These are phyloP conservation scores for Meda fulgida DNA, from an alignment of 2,797 vertebrate genomes.

Conservation along the genomic window DNA sequence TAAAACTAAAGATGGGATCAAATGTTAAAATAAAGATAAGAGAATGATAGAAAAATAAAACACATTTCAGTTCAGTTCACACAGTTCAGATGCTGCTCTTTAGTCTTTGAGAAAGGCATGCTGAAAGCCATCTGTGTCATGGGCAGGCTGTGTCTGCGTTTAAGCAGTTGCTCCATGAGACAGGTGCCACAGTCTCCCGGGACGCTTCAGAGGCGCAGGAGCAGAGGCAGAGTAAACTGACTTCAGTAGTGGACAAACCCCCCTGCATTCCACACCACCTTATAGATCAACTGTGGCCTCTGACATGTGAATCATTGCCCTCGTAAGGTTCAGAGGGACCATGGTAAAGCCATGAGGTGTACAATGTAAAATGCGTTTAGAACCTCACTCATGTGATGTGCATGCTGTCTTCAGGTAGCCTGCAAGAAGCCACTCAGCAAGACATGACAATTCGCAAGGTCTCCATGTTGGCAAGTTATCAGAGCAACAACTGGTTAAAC, in stretches of 20 bases:
- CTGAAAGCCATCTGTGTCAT: slow-evolving; percentile 38
- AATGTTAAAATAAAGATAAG: neutral
- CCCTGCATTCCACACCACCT: slow-evolving; percentile 37
- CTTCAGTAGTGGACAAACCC: slow-evolving; percentile 66
- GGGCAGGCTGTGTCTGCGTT: slow-evolving; percentile 49
- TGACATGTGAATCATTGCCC: slow-evolving; percentile 71
- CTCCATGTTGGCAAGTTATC: slow-evolving; percentile 20
- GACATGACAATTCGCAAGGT: slow-evolving; percentile 22
- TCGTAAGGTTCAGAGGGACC: slow-evolving; percentile 47
- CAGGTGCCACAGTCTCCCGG: slow-evolving; percentile 64
- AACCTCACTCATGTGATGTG: slow-evolving; percentile 8
- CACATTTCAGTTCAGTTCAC: neutral
- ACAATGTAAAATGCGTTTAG: slow-evolving; percentile 49
- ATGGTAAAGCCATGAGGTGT: slow-evolving; percentile 50
- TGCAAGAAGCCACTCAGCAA: neutral
- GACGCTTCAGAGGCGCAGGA: slow-evolving; percentile 39
- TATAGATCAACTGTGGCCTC: slow-evolving; percentile 45
- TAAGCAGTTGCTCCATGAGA: slow-evolving; percentile 71
- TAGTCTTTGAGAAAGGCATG: slow-evolving; percentile 56
- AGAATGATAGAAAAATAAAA: slow-evolving; percentile 7
- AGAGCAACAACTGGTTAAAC: slow-evolving; percentile 27
- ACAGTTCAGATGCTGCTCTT: slow-evolving; percentile 48
- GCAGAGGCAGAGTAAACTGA: slow-evolving; percentile 33
- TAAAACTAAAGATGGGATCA: neutral
- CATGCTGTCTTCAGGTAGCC: slow-evolving; percentile 26